Conservation (phyloP, 2,113 vertebrate species). For the Sinocyclocheilus rhinocerous region DNA sequence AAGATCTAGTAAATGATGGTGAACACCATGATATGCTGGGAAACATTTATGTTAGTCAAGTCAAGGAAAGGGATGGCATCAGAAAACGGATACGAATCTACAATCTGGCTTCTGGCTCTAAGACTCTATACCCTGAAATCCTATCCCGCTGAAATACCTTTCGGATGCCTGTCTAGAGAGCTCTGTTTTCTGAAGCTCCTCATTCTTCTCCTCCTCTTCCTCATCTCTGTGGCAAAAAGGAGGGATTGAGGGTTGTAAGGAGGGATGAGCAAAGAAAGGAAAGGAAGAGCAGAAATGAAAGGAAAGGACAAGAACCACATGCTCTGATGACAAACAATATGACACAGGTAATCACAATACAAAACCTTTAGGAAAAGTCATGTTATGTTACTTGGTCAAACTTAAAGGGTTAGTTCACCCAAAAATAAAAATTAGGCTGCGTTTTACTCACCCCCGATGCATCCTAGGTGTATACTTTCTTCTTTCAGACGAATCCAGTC, state of each 20-base stretch:
- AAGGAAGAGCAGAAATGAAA: slow-evolving; percentile 67
- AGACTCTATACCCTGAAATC: slow-evolving; percentile 31
- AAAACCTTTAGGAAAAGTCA: slow-evolving; percentile 23
- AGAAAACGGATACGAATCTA: slow-evolving; percentile 40
- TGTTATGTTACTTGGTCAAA: not conserved
- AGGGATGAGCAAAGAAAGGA: slow-evolving; percentile 66
- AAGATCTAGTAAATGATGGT: slow-evolving; percentile 46
- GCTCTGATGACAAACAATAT: slow-evolving; percentile 47
- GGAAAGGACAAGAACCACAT: slow-evolving; percentile 66
- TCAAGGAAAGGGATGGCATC: slow-evolving; percentile 43
- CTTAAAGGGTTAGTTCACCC: too few relatives aligned
- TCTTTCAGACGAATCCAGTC: too few relatives aligned
- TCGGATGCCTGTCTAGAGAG: slow-evolving; percentile 81
- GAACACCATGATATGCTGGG: slow-evolving; percentile 44
- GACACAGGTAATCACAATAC: slow-evolving; percentile 40
- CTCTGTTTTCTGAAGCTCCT: slow-evolving; percentile 81
- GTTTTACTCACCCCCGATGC: too few relatives aligned
- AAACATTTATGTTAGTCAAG: slow-evolving; percentile 43
- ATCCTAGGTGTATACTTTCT: too few relatives aligned
- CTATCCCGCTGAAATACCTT: slow-evolving; percentile 83
- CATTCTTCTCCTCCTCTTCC: slow-evolving; percentile 77
- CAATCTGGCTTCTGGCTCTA: slow-evolving; percentile 40
- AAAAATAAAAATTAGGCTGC: too few relatives aligned
- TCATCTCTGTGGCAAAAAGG: slow-evolving; percentile 81
- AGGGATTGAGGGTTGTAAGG: slow-evolving; percentile 72